Percentiles rank a stretch among this genome's conserved stretches.
Evolutionary conservation across 2,113 vertebrate genomes (phyloP).

Genomic region (Thinocorus orbignyianus): DNA sequence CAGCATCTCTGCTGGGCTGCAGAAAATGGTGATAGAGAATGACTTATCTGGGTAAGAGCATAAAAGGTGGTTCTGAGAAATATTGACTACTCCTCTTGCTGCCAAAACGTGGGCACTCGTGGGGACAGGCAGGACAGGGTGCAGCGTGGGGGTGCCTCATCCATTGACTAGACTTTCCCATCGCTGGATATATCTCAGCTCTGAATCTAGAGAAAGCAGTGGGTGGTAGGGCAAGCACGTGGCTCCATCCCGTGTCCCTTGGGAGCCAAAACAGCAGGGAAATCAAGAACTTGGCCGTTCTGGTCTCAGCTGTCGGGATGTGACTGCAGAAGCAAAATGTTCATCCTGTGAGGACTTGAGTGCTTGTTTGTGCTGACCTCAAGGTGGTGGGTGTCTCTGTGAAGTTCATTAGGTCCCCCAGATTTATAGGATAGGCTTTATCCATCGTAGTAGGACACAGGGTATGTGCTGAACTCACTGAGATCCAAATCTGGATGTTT

Average conservation of each 20-base stretch:
- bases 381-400: accelerated
- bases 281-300: background rate
- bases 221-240: accelerated
- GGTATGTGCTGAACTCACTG: background rate
- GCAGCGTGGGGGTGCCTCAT: background rate
- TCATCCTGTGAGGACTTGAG: background rate
- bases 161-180: background rate
- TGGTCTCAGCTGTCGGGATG: background rate
- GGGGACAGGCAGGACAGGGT: background rate
- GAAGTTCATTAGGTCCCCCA: background rate
- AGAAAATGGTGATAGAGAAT: slow-evolving; percentile 97
- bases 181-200: background rate
- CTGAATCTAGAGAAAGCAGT: background rate
- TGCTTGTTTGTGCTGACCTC: background rate
- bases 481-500: background rate
- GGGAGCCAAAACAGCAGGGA: background rate
- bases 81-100: accelerated
- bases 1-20: slow-evolving; percentile 91
- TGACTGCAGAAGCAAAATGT: background rate
- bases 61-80: background rate
- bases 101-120: background rate
- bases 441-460: background rate
- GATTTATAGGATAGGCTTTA: background rate
- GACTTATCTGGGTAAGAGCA: slow-evolving; percentile 90
- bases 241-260: background rate